Base-by-base conservation (phyloP, 2,797 vertebrate species). In the Meriones psammophilus region DNA sequence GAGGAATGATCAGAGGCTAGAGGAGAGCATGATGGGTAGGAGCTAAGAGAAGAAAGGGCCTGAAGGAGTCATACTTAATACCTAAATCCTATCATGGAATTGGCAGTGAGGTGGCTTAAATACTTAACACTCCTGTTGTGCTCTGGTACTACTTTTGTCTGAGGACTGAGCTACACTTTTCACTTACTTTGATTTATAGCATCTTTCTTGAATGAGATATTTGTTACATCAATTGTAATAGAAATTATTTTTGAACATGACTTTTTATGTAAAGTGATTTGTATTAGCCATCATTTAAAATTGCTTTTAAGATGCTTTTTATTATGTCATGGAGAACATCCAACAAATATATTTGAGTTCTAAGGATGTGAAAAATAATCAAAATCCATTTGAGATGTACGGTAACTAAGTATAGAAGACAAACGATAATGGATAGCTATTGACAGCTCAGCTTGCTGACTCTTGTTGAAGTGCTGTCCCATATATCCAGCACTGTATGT, bases 261-360 rank as follows among this genome's bases (percentile, higher is more conserved):
- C 9, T 97, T 97, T 97, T 92, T 89, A 74, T 94, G 80, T 95
- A 42, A 94, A 97, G 64, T 94, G 95, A 95, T 97, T 97, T 98
- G 89, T 97, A 96, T 97, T 93, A 97, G 94, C 96, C 26, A 71
- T 97, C 92, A 93, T 92, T 97, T 97, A 92, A 97, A 98, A 96
- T 97, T 97, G 94, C 95, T 94, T 36, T 96, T 97, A 98, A 97
- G 92, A 93, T 98, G 94, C 95, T 98, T 98, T 98, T 98, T 97
- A 97, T 98, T 98, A 97, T 96, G 94, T 93, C 54, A 73, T 98
- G 96, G 97, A 95, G 78, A 81, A 94, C 83, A 92, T 98, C 97
- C 98, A 98, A 76, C 26, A 96, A 97, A 96, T 97, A 89, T 50
- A 97, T 97, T 89, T 87, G 96, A 88, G 90, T 91, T 77, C 2